Conservation (phyloP, 1,140 invertebrate species). For the Anastrepha ludens region DNA sequence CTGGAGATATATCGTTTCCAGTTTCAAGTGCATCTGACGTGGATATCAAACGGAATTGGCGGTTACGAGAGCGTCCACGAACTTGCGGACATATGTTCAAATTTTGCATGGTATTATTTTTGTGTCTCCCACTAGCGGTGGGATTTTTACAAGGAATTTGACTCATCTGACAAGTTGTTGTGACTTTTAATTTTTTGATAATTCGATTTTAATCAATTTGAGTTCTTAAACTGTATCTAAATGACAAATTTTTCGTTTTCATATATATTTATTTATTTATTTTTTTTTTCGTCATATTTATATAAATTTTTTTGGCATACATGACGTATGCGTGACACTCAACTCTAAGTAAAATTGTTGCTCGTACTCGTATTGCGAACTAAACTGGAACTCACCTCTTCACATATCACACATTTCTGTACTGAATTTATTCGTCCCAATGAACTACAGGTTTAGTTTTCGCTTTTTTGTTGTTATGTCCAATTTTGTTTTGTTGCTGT, state of each 20-base stretch:
- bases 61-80: conserved; percentile 15
- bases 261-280: background rate
- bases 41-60: conserved; percentile 7
- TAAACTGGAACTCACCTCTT: background rate
- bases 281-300: background rate
- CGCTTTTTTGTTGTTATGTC: too few species aligned
- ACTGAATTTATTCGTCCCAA: too few species aligned
- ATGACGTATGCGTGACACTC: background rate
- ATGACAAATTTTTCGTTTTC: background rate
- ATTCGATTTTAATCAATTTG: background rate
- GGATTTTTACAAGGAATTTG: conserved; percentile 30
- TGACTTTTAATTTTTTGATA: background rate
- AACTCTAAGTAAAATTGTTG: background rate
- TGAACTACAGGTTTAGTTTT: too few species aligned
- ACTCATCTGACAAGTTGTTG: background rate
- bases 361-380: background rate
- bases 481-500: background rate
- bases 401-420: background rate
- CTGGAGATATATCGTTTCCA: background rate
- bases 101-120: background rate
- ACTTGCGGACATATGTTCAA: conserved; percentile 1
- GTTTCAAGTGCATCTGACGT: background rate
- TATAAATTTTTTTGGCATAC: background rate
- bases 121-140: background rate
- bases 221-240: background rate